phyloP scores from a whole-genome alignment of 2,888 invertebrate species.

The Chydorus sphaericus region DNA sequence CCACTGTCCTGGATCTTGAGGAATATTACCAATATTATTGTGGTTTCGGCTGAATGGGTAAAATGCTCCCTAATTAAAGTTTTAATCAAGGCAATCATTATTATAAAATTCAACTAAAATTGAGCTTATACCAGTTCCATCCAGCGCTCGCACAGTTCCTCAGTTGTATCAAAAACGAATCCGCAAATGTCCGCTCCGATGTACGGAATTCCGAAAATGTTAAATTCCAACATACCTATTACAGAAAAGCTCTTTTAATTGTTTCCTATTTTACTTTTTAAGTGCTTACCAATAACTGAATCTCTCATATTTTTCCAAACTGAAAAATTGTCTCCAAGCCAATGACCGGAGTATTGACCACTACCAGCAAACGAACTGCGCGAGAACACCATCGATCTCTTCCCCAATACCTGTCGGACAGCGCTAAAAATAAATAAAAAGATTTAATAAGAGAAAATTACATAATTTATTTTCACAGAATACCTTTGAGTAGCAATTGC shows the following conservation, averaged over 20 bases:
- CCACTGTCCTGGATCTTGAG: constrained; percentile 21
- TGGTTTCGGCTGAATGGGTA: constrained; percentile 31
- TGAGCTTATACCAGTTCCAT: no score
- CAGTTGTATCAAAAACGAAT: constrained; percentile 22
- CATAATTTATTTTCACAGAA: no score
- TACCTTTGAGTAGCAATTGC: constrained; percentile 19
- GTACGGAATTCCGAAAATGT: constrained; percentile 24
- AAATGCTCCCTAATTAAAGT: no score
- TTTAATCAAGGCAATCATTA: no score
- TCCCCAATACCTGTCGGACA: constrained; percentile 15
- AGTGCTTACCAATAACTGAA: constrained; percentile 23
- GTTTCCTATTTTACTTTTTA: not conserved
- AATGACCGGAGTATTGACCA: constrained; percentile 29
- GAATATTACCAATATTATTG: constrained; percentile 21
- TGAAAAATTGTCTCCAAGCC: constrained; percentile 31
- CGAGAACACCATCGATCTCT: constrained; percentile 22
- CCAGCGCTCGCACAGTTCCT: constrained; percentile 36
- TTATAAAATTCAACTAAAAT: no score
- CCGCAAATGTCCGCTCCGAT: constrained; percentile 25
- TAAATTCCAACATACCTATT: constrained; percentile 40
- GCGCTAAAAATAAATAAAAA: not conserved
- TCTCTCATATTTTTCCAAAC: constrained; percentile 26
- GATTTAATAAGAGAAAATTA: not conserved
- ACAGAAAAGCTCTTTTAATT: constrained; percentile 18
- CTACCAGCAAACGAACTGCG: constrained; percentile 29